Evolutionary conservation across 2,113 vertebrate genomes (phyloP).

Genomic region (Hyperopisus bebe): DNA sequence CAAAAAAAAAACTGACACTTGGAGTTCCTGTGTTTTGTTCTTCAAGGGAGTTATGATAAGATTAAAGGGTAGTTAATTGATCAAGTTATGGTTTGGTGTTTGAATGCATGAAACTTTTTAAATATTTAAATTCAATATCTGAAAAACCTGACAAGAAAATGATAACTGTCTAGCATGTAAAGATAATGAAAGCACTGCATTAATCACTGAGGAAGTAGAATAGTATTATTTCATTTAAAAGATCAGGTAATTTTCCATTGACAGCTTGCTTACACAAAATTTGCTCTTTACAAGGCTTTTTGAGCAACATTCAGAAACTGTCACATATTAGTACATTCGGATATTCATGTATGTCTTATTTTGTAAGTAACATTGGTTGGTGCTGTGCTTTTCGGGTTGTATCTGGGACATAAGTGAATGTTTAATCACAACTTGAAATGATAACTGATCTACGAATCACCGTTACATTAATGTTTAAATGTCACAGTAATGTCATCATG

Average conservation of each 20-base stretch:
- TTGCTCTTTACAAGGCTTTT: background rate
- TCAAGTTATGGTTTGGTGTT: background rate
- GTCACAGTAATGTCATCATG: background rate
- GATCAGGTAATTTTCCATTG: background rate
- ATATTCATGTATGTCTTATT: background rate
- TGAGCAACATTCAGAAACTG: background rate
- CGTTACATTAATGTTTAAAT: background rate
- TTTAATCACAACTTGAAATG: background rate
- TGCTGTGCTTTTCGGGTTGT: background rate
- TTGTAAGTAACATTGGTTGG: background rate
- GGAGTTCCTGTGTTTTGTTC: background rate
- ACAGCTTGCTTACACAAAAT: background rate
- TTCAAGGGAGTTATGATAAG: background rate
- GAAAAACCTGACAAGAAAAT: background rate
- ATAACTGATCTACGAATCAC: background rate
- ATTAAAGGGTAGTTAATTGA: background rate
- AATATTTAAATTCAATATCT: slow-evolving; percentile 9
- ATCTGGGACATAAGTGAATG: background rate
- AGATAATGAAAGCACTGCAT: background rate
- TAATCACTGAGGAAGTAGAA: background rate
- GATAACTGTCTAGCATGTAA: background rate
- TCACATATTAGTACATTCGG: background rate
- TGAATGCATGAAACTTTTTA: background rate
- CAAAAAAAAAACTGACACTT: background rate
- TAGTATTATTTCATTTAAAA: background rate